Percentiles rank a stretch among this genome's conserved stretches.
Conservation (phyloP, 2,113 vertebrate species). For the Centropus bengalensis region DNA sequence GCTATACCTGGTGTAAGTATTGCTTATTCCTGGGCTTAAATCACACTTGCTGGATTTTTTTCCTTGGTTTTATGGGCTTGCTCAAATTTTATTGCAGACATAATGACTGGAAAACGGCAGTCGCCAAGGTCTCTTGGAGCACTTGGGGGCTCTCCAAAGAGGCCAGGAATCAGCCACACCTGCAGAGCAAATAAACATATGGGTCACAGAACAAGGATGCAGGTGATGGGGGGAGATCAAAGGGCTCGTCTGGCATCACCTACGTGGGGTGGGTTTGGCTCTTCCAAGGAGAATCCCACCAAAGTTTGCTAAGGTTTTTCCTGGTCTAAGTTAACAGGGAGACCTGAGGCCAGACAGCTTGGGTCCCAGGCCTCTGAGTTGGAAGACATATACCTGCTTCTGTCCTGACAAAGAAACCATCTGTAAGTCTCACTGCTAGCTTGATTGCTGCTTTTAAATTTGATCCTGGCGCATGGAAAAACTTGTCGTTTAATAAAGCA, state of each 20-base stretch:
- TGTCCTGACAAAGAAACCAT: constrained; percentile 42
- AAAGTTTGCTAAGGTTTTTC: background rate
- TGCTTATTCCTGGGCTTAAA: background rate
- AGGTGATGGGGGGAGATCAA: background rate
- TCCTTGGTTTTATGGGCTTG: background rate
- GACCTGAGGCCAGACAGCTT: background rate
- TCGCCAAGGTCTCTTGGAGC: background rate
- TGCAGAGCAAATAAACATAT: background rate
- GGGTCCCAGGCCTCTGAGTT: background rate
- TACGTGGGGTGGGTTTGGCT: background rate
- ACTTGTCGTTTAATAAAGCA: background rate
- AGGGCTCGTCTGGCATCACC: background rate
- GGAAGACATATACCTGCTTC: background rate
- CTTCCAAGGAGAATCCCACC: background rate
- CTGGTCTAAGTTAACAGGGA: background rate
- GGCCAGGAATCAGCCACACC: background rate
- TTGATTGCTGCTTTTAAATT: background rate
- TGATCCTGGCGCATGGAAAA: background rate
- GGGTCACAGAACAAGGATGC: background rate
- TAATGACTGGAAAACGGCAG: background rate
- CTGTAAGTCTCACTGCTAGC: background rate
- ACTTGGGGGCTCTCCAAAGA: background rate
- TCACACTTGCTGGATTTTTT: background rate
- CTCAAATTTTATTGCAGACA: background rate
- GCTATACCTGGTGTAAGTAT: background rate